A percentile compares a stretch with the other conserved stretches of the same genome.
phyloP scores from a whole-genome alignment of 2,113 vertebrate species.

The Chauna torquata region DNA sequence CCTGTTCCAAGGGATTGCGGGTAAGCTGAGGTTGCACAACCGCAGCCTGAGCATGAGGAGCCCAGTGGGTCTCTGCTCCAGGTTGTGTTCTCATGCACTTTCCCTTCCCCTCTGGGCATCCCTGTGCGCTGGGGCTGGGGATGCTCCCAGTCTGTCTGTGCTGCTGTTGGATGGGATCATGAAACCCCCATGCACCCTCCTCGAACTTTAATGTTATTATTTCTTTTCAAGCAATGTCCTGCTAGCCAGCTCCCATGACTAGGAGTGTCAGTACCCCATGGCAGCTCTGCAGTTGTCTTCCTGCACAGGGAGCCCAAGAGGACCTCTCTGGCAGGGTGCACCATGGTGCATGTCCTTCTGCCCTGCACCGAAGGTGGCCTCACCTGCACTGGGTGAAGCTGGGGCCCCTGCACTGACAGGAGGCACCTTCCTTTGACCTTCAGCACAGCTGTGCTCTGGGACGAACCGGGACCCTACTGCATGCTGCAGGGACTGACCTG shows the following conservation, averaged over 20 bases:
- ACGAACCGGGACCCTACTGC: neutral
- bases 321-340: rapidly evolving
- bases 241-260: neutral
- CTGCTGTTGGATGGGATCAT: neutral
- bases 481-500: neutral
- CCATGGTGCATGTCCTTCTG: rapidly evolving
- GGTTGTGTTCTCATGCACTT: neutral
- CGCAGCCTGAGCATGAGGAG: neutral
- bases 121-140: neutral
- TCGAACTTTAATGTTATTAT: neutral
- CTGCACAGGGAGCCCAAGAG: neutral
- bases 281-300: neutral
- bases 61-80: neutral
- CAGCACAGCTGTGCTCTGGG: rapidly evolving
- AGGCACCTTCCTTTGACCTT: neutral
- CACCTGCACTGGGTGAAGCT: rapidly evolving
- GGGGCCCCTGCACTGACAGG: neutral
- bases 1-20: neutral
- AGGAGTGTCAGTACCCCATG: neutral
- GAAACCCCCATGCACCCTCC: neutral
- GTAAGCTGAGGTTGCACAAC: neutral
- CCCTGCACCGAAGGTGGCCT: rapidly evolving
- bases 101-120: neutral
- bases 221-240: neutral
- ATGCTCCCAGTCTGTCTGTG: rapidly evolving